Conservation (phyloP, 1,140 invertebrate genomes). For the Platyscapa corneri region DNA sequence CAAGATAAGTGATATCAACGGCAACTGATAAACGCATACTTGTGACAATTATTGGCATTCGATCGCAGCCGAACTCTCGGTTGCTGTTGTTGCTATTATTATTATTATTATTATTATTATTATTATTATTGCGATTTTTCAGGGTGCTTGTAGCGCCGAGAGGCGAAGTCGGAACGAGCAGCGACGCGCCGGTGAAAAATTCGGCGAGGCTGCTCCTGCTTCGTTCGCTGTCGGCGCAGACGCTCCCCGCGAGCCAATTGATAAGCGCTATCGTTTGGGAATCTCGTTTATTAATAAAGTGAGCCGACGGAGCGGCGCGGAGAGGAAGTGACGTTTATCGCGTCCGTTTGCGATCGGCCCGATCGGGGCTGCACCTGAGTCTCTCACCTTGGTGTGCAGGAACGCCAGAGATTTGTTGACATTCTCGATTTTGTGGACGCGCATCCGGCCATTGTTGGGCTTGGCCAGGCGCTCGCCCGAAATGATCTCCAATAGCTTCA, state of each 20-base stretch:
- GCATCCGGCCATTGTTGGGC: slow-evolving; percentile 96
- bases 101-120: background rate
- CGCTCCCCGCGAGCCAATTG: background rate
- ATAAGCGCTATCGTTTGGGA: background rate
- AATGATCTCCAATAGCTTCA: slow-evolving; percentile 99
- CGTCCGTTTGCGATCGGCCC: too few relatives aligned
- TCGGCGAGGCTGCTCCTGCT: background rate
- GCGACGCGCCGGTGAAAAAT: background rate
- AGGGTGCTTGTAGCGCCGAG: background rate
- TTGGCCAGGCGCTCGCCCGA: slow-evolving; percentile 97
- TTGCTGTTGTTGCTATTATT: background rate
- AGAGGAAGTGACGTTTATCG: background rate
- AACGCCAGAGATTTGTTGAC: slow-evolving; percentile 99
- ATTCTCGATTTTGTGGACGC: slow-evolving; percentile 99
- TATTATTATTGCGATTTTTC: background rate
- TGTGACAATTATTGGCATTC: slow-evolving; percentile 23
- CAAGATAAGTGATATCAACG: slow-evolving; percentile 47
- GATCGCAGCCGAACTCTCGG: background rate
- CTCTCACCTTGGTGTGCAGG: slow-evolving; percentile 93
- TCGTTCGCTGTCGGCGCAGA: background rate
- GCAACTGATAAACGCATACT: background rate
- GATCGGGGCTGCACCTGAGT: too few relatives aligned
- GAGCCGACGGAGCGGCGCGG: background rate
- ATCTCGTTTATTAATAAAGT: background rate
- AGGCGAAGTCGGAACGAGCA: background rate